Percentiles rank a stretch among this genome's conserved stretches.
Conservation (phyloP, 1,140 invertebrate species). For the Drosophila ercepeae region DNA sequence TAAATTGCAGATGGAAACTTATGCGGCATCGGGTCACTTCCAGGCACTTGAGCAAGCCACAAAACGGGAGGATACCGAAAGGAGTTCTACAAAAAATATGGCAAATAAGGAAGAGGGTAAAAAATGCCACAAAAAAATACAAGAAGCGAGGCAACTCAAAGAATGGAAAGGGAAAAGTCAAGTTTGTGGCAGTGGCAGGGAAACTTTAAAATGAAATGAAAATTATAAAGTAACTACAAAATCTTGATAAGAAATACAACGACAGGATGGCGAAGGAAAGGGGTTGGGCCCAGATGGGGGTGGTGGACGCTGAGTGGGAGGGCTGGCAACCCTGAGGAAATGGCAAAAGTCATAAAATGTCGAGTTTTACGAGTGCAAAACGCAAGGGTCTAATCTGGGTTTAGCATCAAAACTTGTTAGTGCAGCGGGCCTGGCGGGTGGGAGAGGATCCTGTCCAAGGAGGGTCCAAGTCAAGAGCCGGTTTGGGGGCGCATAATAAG, state of each 20-base stretch:
- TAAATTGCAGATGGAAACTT: constrained; percentile 70
- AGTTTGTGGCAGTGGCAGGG: constrained; percentile 10
- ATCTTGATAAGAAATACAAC: constrained; percentile 72
- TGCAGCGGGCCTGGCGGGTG: constrained; percentile 2
- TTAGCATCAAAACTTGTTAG: constrained; percentile 81
- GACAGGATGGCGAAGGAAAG: background rate
- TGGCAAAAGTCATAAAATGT: constrained; percentile 81
- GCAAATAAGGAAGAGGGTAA: constrained; percentile 48
- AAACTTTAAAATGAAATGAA: constrained; percentile 75
- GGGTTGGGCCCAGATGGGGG: background rate
- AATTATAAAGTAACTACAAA: constrained; percentile 82
- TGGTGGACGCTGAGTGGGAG: constrained; percentile 1
- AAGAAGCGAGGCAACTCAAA: background rate
- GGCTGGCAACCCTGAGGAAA: constrained; percentile 53
- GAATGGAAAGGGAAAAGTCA: constrained; percentile 17
- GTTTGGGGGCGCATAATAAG: constrained; percentile 59
- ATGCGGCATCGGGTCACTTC: constrained; percentile 62
- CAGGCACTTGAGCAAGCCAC: constrained; percentile 37
- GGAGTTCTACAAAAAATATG: constrained; percentile 53
- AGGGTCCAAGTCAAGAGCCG: constrained; percentile 25
- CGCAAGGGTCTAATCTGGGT: constrained; percentile 80
- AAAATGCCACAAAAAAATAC: background rate
- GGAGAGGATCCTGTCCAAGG: background rate
- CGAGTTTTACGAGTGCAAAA: constrained; percentile 81
- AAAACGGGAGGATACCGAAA: constrained; percentile 10